These are phyloP conservation scores for Ormyrus labotus DNA, from an alignment of 2,888 invertebrate species.

Conservation along the genomic window DNA sequence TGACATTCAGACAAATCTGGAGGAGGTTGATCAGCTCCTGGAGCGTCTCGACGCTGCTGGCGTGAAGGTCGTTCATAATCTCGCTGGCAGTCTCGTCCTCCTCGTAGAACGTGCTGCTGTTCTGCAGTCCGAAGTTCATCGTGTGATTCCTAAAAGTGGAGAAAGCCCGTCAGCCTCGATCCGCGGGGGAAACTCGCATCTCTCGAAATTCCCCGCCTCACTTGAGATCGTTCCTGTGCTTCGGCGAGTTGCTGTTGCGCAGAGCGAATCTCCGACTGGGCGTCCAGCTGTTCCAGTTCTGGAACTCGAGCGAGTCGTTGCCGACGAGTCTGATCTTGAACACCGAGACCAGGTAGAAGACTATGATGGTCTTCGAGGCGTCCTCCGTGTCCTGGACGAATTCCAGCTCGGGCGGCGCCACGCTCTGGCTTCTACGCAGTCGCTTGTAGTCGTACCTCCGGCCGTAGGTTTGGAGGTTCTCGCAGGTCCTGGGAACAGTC, in stretches of 20 bases:
- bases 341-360: conserved; percentile 68
- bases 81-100: background rate
- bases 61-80: background rate
- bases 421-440: conserved; percentile 37
- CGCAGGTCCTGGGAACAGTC: conserved; percentile 58
- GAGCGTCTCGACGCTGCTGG: conserved; percentile 39
- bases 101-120: conserved; percentile 25
- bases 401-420: conserved; percentile 29
- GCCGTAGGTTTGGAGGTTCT: conserved; percentile 56
- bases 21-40: conserved; percentile 47
- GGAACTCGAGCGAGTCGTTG: conserved; percentile 63
- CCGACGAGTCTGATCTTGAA: conserved; percentile 68
- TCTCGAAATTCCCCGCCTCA: background rate
- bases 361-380: conserved; percentile 61
- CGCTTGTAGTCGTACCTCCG: conserved; percentile 51
- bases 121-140: conserved; percentile 52
- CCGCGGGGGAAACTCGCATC: background rate
- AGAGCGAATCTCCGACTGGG: conserved; percentile 28
- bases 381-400: conserved; percentile 45
- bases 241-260: background rate
- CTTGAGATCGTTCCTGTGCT: conserved; percentile 37
- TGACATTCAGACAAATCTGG: conserved; percentile 49
- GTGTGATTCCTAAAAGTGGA: conserved; percentile 10
- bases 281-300: conserved; percentile 46
- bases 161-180: background rate